Conservation (phyloP, 2,113 vertebrate genomes). For the Otus sunia region DNA sequence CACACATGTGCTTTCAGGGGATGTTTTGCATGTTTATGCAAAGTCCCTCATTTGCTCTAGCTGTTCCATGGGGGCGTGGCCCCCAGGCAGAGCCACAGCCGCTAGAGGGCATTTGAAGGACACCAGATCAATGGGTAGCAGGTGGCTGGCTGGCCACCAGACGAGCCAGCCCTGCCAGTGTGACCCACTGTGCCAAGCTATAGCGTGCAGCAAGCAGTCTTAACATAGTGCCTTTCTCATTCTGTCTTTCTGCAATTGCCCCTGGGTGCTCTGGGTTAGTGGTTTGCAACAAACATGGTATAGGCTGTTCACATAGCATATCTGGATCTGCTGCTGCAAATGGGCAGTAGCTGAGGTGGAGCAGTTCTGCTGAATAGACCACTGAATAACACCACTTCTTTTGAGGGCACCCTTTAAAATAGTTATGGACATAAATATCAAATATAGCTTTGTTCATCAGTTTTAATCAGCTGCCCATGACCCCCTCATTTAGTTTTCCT, state of each 20-base stretch:
- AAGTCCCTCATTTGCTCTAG: not conserved
- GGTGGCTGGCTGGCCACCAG: not conserved
- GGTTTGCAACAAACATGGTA: not conserved
- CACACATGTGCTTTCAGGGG: not conserved
- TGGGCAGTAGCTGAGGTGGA: not conserved
- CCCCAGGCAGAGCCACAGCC: slow-evolving; percentile 22
- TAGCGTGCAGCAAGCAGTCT: not conserved
- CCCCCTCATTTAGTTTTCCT: not conserved
- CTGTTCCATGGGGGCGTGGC: not conserved
- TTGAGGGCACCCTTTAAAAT: not conserved
- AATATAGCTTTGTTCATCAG: not conserved
- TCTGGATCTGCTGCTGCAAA: not conserved
- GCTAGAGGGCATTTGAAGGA: slow-evolving; percentile 76
- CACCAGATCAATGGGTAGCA: not conserved
- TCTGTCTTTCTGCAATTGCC: not conserved
- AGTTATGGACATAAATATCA: not conserved
- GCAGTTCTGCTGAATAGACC: not conserved
- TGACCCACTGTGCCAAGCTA: not conserved
- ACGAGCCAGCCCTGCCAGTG: not conserved
- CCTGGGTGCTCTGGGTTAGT: not conserved
- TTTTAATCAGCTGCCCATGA: not conserved
- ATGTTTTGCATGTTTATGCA: not conserved
- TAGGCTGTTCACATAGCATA: not conserved
- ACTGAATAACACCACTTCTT: not conserved
- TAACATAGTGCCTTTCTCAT: not conserved